phyloP scores from a whole-genome alignment of 2,888 invertebrate species.

The Apamea anceps region DNA sequence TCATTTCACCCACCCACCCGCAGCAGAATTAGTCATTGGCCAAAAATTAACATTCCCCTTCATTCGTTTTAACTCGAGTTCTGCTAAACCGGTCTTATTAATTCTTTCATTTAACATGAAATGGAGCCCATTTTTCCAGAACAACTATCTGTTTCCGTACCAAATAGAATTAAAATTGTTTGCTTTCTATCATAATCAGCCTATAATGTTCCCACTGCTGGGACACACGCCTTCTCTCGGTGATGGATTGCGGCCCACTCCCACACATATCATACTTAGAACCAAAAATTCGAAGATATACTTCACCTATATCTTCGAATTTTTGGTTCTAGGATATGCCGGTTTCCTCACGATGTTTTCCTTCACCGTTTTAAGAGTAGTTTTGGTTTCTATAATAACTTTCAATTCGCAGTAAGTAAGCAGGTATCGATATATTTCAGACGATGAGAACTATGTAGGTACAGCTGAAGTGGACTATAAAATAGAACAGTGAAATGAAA shows the following conservation, averaged over 20 bases:
- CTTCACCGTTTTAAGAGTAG: not conserved
- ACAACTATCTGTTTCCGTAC: constrained; percentile 2
- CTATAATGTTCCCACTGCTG: not conserved
- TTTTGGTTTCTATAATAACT: not conserved
- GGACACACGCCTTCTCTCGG: not conserved
- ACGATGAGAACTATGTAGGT: not conserved
- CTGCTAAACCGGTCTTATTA: constrained; percentile 26
- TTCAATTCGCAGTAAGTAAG: not conserved
- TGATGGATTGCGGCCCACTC: too few relatives aligned
- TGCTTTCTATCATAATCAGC: not conserved
- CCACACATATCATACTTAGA: too few relatives aligned
- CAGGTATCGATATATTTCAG: not conserved
- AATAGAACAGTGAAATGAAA: constrained; percentile 1
- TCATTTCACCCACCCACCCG: constrained; percentile 12
- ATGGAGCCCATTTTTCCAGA: constrained; percentile 26
- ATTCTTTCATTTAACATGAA: constrained; percentile 30
- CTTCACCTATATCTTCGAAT: not conserved
- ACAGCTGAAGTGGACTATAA: not conserved
- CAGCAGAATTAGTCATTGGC: constrained; percentile 20
- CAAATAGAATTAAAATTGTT: not conserved
- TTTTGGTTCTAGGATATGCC: not conserved
- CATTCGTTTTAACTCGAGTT: constrained; percentile 11
- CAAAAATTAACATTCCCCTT: constrained; percentile 30
- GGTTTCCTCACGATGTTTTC: not conserved
- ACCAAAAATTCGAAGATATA: too few relatives aligned